Base-by-base conservation (phyloP, 1,140 invertebrate genomes). In the Ceratina japonica region DNA sequence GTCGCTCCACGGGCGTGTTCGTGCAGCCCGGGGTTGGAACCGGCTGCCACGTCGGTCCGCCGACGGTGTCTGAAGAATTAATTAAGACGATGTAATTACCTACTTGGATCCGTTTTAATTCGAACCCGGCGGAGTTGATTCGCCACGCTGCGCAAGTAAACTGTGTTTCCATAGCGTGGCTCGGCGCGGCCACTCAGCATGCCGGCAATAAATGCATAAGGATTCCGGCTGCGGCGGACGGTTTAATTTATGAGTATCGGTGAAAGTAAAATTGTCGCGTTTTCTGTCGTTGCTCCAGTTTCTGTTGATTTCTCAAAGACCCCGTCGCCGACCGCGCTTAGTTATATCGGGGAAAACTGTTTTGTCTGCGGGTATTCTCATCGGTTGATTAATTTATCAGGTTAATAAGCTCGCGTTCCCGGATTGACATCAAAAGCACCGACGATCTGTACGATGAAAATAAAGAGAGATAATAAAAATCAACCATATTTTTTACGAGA, bases 21-120 rank as follows among this genome's bases (percentile, higher is more conserved):
- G 31, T 12, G 20, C 22, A 61, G 10, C 16, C 51, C 0, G 10
- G 52, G 62, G n/a, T 10, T 10, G n/a, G 18, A 8, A 7, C 13
- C 54, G 68, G n/a, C 31, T 37, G 54, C 69, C 49, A 44, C 37
- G 37, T 44, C 37, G 37, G 24, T 56, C 54, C 24, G 59, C 3
- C 56, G 54, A 56, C 61, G 22, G 73, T 44, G 37, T 61, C 66
- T 70, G 27, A 72, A 77, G 37, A 79, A 84, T 83, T 84, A 83
- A 84, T 84, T 83, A 80, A 75, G 31, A 20, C 44, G 63, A 75
- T 75, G 61, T 79, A 63, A 83, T 84, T 79, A 71, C 44, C 56
- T 56, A 18, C 58, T 72, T 44, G 75, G 71, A 54, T 65, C 58
- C 52, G 61, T n/a, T 80, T 83, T 72, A 83, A 79, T 71, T 65